phyloP scores from a whole-genome alignment of 2,797 vertebrate species.

The Hozukius guyotensis region DNA sequence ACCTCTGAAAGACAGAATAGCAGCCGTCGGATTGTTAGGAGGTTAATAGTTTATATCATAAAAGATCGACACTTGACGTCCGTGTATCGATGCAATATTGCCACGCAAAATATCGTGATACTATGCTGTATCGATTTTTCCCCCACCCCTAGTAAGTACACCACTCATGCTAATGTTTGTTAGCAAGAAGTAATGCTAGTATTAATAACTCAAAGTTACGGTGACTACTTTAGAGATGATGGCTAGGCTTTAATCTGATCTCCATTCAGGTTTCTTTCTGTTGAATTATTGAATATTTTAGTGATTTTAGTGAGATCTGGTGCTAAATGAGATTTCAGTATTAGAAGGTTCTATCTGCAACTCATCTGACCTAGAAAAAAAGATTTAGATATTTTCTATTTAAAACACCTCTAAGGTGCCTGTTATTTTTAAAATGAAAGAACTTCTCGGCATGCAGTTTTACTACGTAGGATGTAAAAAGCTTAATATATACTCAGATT shows the following conservation, averaged over 20 bases:
- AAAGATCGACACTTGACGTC: no score
- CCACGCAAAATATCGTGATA: no score
- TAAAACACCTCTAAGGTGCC: neutral
- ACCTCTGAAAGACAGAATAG: no score
- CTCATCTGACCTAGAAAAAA: neutral
- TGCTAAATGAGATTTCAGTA: neutral
- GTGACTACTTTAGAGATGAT: neutral
- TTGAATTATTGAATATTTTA: neutral
- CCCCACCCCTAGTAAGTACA: neutral
- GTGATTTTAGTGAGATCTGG: neutral
- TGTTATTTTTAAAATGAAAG: neutral
- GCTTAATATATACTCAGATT: neutral
- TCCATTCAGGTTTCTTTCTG: neutral
- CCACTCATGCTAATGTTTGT: neutral
- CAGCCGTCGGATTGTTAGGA: no score
- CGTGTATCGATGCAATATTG: no score
- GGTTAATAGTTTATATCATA: no score
- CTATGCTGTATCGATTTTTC: no score
- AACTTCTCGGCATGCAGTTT: neutral
- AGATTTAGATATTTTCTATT: neutral
- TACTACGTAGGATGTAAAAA: neutral
- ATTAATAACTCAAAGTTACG: neutral
- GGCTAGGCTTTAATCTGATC: neutral
- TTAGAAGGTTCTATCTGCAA: neutral
- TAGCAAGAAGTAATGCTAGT: neutral